These are phyloP conservation scores for Temnothorax ravouxi DNA, from an alignment of 2,888 invertebrate species.

Conservation along the genomic window DNA sequence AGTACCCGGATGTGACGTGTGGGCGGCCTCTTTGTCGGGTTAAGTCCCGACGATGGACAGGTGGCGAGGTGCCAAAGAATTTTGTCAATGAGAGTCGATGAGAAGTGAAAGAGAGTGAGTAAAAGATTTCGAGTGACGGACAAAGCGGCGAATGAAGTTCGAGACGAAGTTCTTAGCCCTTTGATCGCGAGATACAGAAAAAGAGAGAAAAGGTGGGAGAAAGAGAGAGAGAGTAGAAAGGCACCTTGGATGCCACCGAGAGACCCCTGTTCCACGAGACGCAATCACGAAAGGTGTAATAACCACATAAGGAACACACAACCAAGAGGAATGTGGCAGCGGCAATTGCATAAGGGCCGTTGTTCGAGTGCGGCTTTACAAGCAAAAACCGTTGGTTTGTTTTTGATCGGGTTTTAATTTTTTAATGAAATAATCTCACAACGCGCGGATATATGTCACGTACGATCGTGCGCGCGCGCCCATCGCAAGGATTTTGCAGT, in stretches of 20 bases:
- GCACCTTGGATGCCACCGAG: slow-evolving; percentile 51
- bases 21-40: slow-evolving; percentile 70
- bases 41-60: slow-evolving; percentile 54
- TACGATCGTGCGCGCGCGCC: slow-evolving; percentile 68
- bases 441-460: slow-evolving; percentile 78
- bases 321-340: slow-evolving; percentile 72
- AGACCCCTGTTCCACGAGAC: slow-evolving; percentile 59
- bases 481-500: slow-evolving; percentile 20
- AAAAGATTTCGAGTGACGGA: slow-evolving; percentile 18
- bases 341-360: slow-evolving; percentile 75
- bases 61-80: slow-evolving; percentile 66
- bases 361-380: slow-evolving; percentile 82
- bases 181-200: not conserved
- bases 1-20: slow-evolving; percentile 70
- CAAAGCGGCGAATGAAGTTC: slow-evolving; percentile 40
- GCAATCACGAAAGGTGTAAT: slow-evolving; percentile 51
- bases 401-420: slow-evolving; percentile 86
- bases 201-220: not conserved
- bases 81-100: slow-evolving; percentile 12
- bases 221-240: not conserved
- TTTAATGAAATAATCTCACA: slow-evolving; percentile 87
- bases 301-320: slow-evolving; percentile 64
- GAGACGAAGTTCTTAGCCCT: not conserved
- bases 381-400: slow-evolving; percentile 84
- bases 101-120: slow-evolving; percentile 8